Percentiles rank a stretch among this genome's conserved stretches.
Evolutionary conservation across 2,797 vertebrate genomes (phyloP).

Genomic region (Sphenodon punctatus): DNA sequence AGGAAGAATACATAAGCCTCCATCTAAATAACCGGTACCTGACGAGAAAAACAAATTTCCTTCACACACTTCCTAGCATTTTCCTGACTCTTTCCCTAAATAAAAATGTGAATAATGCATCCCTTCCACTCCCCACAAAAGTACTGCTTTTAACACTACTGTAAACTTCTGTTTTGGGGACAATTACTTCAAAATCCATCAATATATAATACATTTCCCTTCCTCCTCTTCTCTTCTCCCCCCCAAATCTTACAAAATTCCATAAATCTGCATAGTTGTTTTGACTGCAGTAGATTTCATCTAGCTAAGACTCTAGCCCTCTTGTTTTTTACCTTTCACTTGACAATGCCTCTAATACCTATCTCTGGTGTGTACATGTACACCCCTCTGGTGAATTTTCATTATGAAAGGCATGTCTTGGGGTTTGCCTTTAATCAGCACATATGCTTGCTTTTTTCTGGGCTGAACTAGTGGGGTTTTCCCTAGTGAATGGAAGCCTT

Average conservation of each 20-base stretch:
- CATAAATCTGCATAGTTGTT: background rate
- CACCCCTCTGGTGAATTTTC: background rate
- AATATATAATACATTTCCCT: background rate
- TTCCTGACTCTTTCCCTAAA: background rate
- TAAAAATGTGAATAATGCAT: too few relatives aligned
- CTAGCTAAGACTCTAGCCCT: background rate
- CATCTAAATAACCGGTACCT: background rate
- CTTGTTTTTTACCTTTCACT: background rate
- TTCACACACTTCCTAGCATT: too few relatives aligned
- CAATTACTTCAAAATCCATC: background rate
- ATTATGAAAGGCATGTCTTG: background rate
- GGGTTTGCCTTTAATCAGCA: background rate
- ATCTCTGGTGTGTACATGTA: background rate
- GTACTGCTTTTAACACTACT: too few relatives aligned
- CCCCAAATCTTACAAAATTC: background rate
- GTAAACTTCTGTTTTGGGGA: background rate
- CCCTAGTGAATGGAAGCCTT: background rate
- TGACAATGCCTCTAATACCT: background rate
- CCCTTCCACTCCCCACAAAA: too few relatives aligned
- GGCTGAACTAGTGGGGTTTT: background rate
- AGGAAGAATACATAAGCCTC: background rate
- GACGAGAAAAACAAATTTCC: background rate
- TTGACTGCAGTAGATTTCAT: background rate
- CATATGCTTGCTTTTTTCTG: conserved; percentile 1
- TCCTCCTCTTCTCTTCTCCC: background rate